Evolutionary conservation across 2,797 vertebrate genomes (phyloP).

Genomic region (Esox lucius): DNA sequence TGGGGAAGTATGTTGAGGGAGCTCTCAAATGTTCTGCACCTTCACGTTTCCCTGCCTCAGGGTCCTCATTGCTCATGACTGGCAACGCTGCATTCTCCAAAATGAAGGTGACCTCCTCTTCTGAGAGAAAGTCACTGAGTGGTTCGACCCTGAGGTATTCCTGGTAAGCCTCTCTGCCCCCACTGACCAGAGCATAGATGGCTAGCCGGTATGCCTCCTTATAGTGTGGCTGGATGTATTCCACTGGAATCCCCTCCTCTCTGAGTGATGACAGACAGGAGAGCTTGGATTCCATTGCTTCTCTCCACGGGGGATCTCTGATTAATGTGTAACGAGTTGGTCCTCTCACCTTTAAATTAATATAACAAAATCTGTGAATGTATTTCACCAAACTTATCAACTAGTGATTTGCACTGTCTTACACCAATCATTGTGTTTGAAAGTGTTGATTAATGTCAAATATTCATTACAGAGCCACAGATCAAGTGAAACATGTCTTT

Average conservation of each 20-base stretch:
- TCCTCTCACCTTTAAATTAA: slow-evolving; percentile 3
- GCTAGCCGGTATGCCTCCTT: slow-evolving; percentile 88
- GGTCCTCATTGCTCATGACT: slow-evolving; percentile 38
- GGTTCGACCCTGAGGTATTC: slow-evolving; percentile 85
- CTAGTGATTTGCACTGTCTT: neutral
- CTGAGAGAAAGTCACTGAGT: slow-evolving; percentile 83
- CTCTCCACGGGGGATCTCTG: neutral
- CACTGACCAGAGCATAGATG: slow-evolving; percentile 84
- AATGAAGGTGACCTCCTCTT: slow-evolving; percentile 85
- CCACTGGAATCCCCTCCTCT: slow-evolving; percentile 69
- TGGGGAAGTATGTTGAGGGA: slow-evolving; percentile 88
- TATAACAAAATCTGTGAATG: neutral
- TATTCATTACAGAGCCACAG: neutral
- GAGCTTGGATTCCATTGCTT: slow-evolving; percentile 77
- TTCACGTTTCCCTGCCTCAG: slow-evolving; percentile 47
- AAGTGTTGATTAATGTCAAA: neutral
- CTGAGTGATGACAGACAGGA: slow-evolving; percentile 81
- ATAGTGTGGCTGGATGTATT: slow-evolving; percentile 86
- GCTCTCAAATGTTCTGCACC: slow-evolving; percentile 43
- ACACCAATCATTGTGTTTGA: too few species aligned
- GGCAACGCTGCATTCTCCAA: slow-evolving; percentile 77
- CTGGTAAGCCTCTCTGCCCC: slow-evolving; percentile 83
- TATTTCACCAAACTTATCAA: neutral
- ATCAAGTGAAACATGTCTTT: neutral
- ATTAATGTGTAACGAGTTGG: neutral